phyloP scores from a whole-genome alignment of 2,113 vertebrate species.

The Melanocharis versteri region DNA sequence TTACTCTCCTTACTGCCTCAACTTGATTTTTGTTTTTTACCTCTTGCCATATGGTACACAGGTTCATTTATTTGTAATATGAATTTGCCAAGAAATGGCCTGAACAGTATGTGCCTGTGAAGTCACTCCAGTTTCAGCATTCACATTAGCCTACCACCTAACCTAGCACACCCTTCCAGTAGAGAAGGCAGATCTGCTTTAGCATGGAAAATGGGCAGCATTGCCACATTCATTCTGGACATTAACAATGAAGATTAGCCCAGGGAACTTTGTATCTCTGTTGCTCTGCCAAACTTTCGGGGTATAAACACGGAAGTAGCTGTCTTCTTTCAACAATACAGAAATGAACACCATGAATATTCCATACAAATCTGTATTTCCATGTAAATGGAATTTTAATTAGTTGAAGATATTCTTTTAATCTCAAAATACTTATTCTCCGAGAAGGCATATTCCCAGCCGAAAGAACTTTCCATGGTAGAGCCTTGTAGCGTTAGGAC shows the following conservation, averaged over 20 bases:
- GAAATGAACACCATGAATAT: not conserved
- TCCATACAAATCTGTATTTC: not conserved
- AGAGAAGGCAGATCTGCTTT: not conserved
- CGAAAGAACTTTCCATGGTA: not conserved
- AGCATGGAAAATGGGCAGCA: not conserved
- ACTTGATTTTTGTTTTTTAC: not conserved
- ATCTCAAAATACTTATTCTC: not conserved
- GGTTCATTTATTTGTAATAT: not conserved
- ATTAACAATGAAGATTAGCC: not conserved
- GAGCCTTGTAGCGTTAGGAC: not conserved
- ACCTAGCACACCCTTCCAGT: not conserved
- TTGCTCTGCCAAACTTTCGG: not conserved
- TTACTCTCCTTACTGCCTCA: not conserved
- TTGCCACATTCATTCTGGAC: not conserved
- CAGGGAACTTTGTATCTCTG: accelerated
- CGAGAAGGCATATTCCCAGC: not conserved
- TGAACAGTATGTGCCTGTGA: not conserved
- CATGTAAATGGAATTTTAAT: not conserved
- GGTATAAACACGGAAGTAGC: not conserved
- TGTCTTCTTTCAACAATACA: not conserved
- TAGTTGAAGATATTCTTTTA: not conserved
- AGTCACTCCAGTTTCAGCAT: not conserved
- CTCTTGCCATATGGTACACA: not conserved
- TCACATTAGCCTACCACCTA: not conserved
- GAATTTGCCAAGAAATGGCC: not conserved